A percentile compares a stretch with the other conserved stretches of the same genome.
phyloP scores from a whole-genome alignment of 2,113 vertebrate species.

The Galeopterus variegatus region DNA sequence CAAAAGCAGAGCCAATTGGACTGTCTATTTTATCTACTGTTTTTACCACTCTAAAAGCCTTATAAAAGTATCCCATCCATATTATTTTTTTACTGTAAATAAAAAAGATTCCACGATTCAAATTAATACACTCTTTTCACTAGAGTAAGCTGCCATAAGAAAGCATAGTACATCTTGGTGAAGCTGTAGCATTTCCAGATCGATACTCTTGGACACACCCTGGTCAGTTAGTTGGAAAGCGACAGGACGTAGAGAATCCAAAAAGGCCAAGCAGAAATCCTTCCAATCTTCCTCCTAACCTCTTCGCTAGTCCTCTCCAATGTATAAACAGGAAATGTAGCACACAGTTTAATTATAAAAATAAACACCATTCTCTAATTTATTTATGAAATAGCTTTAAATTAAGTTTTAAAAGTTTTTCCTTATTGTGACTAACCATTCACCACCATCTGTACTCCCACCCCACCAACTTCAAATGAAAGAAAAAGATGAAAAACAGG shows the following conservation, averaged over 20 bases:
- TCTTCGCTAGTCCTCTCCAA: background rate
- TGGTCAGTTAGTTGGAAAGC: rapidly evolving
- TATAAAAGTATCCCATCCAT: background rate
- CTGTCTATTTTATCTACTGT: background rate
- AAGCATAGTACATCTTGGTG: background rate
- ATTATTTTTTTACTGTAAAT: background rate
- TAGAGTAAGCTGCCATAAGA: background rate
- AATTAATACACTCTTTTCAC: background rate
- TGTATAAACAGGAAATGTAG: background rate
- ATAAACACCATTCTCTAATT: background rate
- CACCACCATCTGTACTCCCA: background rate
- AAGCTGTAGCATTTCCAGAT: background rate
- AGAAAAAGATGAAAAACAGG: background rate
- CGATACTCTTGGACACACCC: background rate
- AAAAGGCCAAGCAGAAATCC: background rate
- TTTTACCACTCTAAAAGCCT: background rate
- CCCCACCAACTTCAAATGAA: background rate
- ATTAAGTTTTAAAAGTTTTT: background rate
- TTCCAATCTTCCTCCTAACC: background rate
- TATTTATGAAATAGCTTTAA: background rate
- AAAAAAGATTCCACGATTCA: background rate
- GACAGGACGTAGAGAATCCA: background rate
- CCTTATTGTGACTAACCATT: background rate
- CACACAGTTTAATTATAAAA: background rate
- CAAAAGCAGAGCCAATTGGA: background rate